Percentiles rank a stretch among this genome's conserved stretches.
Evolutionary conservation across 2,113 vertebrate genomes (phyloP).

Genomic region (Gracilinanus agilis): DNA sequence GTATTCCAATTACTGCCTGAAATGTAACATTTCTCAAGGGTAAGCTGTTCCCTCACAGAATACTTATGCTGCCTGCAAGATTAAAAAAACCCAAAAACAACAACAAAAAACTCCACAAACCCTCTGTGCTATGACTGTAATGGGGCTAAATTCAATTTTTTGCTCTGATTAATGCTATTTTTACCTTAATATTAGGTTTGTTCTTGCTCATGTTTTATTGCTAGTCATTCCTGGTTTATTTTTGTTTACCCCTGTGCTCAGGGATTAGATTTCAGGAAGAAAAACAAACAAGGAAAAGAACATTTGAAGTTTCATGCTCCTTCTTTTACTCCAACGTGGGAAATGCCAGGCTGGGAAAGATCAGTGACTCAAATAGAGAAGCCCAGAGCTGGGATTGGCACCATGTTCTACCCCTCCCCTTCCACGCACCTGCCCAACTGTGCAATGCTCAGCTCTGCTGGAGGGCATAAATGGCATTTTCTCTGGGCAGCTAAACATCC

Average conservation of each 20-base stretch:
- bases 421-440: constrained; percentile 38
- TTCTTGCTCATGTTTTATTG: constrained; percentile 78
- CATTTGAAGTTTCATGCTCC: constrained; percentile 67
- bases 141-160: constrained; percentile 76
- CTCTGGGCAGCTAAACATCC: background rate
- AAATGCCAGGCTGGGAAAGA: constrained; percentile 59
- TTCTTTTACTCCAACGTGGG: constrained; percentile 66
- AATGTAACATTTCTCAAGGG: constrained; percentile 64
- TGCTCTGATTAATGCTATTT: constrained; percentile 80
- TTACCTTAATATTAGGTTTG: constrained; percentile 77
- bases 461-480: constrained; percentile 38
- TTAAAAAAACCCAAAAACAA: background rate
- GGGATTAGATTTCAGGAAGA: constrained; percentile 80
- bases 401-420: background rate
- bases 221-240: constrained; percentile 73
- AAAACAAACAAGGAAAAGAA: constrained; percentile 78
- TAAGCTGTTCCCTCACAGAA: constrained; percentile 69
- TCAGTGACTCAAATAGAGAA: constrained; percentile 25
- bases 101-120: constrained; percentile 46
- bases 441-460: constrained; percentile 40
- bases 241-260: constrained; percentile 77
- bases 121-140: constrained; percentile 64
- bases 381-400: background rate
- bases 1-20: constrained; percentile 74
- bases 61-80: constrained; percentile 64